These are phyloP conservation scores for Acleris emargana DNA, from an alignment of 2,888 invertebrate genomes.

Conservation along the genomic window DNA sequence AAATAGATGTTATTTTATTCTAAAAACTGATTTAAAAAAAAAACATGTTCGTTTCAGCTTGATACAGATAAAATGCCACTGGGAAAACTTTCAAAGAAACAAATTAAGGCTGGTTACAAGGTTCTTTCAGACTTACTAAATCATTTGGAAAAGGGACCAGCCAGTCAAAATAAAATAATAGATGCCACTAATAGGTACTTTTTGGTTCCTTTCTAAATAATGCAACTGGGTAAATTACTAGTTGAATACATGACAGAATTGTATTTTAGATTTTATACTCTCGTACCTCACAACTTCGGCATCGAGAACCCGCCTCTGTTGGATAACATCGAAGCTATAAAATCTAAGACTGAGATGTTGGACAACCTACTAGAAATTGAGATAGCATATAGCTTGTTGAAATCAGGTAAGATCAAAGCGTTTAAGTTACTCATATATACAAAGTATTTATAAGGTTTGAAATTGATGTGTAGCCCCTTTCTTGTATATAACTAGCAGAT, in stretches of 20 bases:
- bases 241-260: not conserved
- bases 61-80: slow-evolving; percentile 99
- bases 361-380: slow-evolving; percentile 97
- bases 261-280: slow-evolving; percentile 90
- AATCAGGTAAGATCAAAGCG: slow-evolving; percentile 68
- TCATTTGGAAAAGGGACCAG: slow-evolving; percentile 77
- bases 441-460: too few relatives aligned
- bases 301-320: slow-evolving; percentile 91
- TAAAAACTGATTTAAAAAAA: not conserved
- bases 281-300: slow-evolving; percentile 98
- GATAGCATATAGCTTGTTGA: slow-evolving; percentile 95
- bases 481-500: too few relatives aligned
- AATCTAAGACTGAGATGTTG: slow-evolving; percentile 90
- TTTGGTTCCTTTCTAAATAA: not conserved
- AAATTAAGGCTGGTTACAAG: slow-evolving; percentile 93
- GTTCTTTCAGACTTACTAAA: slow-evolving; percentile 89
- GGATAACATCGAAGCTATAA: slow-evolving; percentile 88
- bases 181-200: slow-evolving; percentile 91
- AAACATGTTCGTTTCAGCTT: slow-evolving; percentile 72
- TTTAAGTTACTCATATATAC: too few relatives aligned
- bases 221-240: not conserved
- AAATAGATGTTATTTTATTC: too few relatives aligned
- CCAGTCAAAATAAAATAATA: slow-evolving; percentile 83
- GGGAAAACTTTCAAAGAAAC: slow-evolving; percentile 96
- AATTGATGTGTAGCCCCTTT: too few relatives aligned